These are phyloP conservation scores for Montipora foliosa DNA, from an alignment of 64 coral and sea anemone genomes.

Conservation along the genomic window DNA sequence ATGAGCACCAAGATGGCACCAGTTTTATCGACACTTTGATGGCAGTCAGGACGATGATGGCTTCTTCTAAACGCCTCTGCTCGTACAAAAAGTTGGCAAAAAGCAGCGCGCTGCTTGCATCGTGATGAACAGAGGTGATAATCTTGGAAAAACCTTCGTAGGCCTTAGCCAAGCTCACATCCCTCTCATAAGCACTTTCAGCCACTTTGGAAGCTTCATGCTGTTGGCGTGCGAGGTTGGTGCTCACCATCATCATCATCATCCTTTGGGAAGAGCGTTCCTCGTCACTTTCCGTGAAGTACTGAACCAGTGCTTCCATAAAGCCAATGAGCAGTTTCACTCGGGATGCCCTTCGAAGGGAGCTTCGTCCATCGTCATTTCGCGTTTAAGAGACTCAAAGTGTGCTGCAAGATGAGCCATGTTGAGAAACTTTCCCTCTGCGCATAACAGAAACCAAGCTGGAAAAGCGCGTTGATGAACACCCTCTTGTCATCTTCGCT, in stretches of 20 bases:
- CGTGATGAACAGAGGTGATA: neutral
- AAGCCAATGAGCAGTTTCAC: constrained; percentile 4
- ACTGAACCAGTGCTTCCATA: constrained; percentile 10
- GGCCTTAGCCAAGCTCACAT: neutral
- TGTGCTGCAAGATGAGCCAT: neutral
- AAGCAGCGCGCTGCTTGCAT: neutral
- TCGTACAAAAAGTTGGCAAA: constrained; percentile 20
- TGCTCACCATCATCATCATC: constrained; percentile 3
- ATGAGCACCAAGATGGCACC: neutral
- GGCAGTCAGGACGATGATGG: neutral
- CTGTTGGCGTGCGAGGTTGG: neutral
- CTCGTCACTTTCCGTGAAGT: neutral
- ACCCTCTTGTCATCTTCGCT: neutral
- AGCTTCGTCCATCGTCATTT: neutral
- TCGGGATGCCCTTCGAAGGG: neutral
- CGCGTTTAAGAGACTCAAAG: neutral
- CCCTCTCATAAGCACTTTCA: neutral
- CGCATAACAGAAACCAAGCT: neutral
- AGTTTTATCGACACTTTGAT: neutral
- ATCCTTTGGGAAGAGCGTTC: neutral
- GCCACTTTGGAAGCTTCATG: neutral
- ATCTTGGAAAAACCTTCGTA: constrained; percentile 6
- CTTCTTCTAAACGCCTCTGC: neutral
- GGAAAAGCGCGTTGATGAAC: neutral
- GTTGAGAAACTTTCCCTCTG: neutral